phyloP scores from a whole-genome alignment of 2,888 invertebrate species.

The Galeruca laticollis region DNA sequence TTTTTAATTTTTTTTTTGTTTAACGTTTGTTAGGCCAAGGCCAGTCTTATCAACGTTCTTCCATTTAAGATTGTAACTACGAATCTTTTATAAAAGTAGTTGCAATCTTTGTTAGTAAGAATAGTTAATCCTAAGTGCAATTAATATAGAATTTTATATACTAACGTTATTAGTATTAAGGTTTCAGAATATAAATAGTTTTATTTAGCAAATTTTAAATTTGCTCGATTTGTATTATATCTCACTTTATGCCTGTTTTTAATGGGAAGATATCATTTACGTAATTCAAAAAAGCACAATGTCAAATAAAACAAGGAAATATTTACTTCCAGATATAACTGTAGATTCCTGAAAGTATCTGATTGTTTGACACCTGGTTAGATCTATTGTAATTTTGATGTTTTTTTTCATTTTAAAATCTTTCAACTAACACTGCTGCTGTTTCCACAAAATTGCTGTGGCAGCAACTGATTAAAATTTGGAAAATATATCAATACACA shows the following conservation, averaged over 20 bases:
- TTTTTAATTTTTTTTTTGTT: slow-evolving; percentile 59
- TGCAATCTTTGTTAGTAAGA: slow-evolving; percentile 55
- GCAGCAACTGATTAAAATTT: too few relatives aligned
- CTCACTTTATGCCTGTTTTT: not conserved
- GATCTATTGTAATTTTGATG: too few relatives aligned
- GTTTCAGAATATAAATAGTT: slow-evolving; percentile 52
- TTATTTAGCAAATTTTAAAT: slow-evolving; percentile 58
- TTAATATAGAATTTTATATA: slow-evolving; percentile 66
- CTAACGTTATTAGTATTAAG: slow-evolving; percentile 59
- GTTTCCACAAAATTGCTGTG: too few relatives aligned
- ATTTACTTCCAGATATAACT: too few relatives aligned
- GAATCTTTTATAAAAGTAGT: slow-evolving; percentile 44
- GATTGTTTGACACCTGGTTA: too few relatives aligned
- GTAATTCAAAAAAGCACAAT: not conserved
- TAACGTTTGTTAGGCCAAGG: slow-evolving; percentile 65
- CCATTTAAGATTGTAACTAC: slow-evolving; percentile 59
- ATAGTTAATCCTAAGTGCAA: slow-evolving; percentile 63
- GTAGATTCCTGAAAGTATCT: too few relatives aligned
- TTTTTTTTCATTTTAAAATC: too few relatives aligned
- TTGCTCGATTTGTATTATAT: slow-evolving; percentile 46
- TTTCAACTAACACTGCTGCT: too few relatives aligned
- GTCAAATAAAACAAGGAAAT: too few relatives aligned
- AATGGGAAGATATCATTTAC: slow-evolving; percentile 7
- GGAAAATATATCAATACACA: too few relatives aligned
- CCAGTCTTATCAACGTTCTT: slow-evolving; percentile 67